These are phyloP conservation scores for Ametastegia equiseti DNA, from an alignment of 2,888 invertebrate genomes.

Conservation along the genomic window DNA sequence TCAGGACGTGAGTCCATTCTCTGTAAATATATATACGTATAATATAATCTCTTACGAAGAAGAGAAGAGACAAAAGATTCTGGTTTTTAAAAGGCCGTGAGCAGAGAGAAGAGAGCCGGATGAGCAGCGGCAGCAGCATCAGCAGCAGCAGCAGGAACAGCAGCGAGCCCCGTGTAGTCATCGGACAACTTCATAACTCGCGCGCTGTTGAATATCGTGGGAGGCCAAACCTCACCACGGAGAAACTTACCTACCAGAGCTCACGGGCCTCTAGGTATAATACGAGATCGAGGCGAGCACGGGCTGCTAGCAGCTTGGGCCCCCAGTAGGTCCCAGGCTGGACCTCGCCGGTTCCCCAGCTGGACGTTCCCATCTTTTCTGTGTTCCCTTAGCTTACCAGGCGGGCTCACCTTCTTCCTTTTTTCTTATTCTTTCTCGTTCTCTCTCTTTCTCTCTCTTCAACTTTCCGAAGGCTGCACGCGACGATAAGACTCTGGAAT, in stretches of 20 bases:
- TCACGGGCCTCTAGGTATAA: too few species aligned
- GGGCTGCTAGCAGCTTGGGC: not conserved
- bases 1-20: not conserved
- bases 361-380: not conserved
- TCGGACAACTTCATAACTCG: slow-evolving; percentile 72
- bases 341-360: not conserved
- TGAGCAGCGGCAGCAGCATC: too few species aligned
- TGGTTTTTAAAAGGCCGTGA: not conserved
- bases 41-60: too few species aligned
- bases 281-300: too few species aligned
- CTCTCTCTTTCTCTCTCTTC: slow-evolving; percentile 46
- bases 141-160: too few species aligned
- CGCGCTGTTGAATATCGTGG: slow-evolving; percentile 64
- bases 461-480: slow-evolving; percentile 62
- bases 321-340: not conserved
- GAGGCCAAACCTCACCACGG: slow-evolving; percentile 58
- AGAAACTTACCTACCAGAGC: not conserved
- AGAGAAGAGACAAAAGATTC: not conserved
- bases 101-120: not conserved
- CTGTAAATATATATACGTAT: not conserved
- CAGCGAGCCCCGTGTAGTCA: slow-evolving; percentile 33
- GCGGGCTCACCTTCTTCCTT: slow-evolving; percentile 15
- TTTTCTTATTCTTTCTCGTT: slow-evolving; percentile 43
- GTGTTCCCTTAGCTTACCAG: slow-evolving; percentile 1
- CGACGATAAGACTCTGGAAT: slow-evolving; percentile 68